Evolutionary conservation across 2,888 invertebrate genomes (phyloP).

Genomic region (Slavum lentiscoides): DNA sequence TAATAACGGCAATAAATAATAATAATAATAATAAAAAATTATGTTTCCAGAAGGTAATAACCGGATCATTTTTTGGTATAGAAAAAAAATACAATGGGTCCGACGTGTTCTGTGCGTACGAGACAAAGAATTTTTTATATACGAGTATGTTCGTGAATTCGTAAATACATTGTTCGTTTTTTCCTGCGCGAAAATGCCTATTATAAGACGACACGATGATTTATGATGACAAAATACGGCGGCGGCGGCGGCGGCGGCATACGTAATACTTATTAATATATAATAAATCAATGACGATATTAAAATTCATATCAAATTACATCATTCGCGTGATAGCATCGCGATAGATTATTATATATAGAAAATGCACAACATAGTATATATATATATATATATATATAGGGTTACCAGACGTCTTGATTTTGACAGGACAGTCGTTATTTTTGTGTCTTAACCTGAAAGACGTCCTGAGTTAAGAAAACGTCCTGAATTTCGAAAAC

Average conservation of each 20-base stretch:
- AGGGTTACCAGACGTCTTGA: too few relatives aligned
- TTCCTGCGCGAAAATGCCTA: conserved; percentile 4
- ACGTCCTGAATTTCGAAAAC: too few relatives aligned
- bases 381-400: too few relatives aligned
- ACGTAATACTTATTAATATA: too few relatives aligned
- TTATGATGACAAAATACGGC: neutral
- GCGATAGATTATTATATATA: too few relatives aligned
- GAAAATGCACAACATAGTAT: too few relatives aligned
- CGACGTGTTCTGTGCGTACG: conserved; percentile 20
- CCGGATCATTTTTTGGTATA: neutral
- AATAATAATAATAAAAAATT: conserved; percentile 46
- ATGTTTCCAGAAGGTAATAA: neutral
- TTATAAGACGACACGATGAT: conserved; percentile 2
- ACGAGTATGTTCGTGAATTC: neutral
- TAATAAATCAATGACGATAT: too few relatives aligned
- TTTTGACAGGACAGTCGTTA: too few relatives aligned
- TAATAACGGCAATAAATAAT: conserved; percentile 35
- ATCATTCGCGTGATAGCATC: too few relatives aligned
- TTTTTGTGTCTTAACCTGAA: too few relatives aligned
- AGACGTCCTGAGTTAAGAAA: too few relatives aligned
- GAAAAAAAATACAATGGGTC: conserved; percentile 9
- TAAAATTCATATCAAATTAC: too few relatives aligned
- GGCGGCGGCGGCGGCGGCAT: neutral
- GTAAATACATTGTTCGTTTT: conserved; percentile 24
- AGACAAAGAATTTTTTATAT: neutral